Evolutionary conservation across 2,797 vertebrate genomes (phyloP).

Genomic region (Phrynocephalus vlangalii): DNA sequence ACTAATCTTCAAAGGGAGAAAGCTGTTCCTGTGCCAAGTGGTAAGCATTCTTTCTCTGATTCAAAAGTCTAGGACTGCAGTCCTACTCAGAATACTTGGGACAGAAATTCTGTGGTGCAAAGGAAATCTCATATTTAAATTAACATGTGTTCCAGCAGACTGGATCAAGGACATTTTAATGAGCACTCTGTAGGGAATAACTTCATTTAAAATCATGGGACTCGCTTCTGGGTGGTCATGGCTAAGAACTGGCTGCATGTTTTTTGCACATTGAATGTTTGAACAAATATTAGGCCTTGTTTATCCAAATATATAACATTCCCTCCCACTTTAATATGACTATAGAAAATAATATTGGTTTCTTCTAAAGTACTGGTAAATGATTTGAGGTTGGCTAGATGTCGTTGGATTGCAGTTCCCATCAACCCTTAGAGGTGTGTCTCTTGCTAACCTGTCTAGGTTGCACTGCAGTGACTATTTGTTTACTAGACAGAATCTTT

Average conservation of each 20-base stretch:
- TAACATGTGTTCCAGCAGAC: neutral
- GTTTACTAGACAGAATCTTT: neutral
- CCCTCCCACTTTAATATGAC: neutral
- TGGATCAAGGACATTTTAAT: neutral
- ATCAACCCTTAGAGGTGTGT: neutral
- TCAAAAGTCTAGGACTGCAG: neutral
- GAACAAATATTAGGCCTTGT: neutral
- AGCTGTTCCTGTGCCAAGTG: slow-evolving; percentile 34
- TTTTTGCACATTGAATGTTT: neutral
- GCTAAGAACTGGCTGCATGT: neutral
- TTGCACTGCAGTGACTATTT: neutral
- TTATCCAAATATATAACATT: neutral
- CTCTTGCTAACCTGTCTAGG: neutral
- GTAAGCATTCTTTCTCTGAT: slow-evolving; percentile 48
- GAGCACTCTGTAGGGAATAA: slow-evolving; percentile 2
- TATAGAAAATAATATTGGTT: neutral
- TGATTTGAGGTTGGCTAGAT: neutral
- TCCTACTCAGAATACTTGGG: neutral
- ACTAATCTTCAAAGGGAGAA: slow-evolving; percentile 11
- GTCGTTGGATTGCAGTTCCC: neutral
- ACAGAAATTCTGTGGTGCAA: neutral
- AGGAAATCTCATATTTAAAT: neutral
- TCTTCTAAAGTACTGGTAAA: neutral
- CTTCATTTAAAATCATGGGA: neutral
- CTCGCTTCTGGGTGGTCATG: neutral